Percentiles rank a stretch among this genome's conserved stretches.
Conservation (phyloP, 2,113 vertebrate genomes). For the Sinocyclocheilus grahami region DNA sequence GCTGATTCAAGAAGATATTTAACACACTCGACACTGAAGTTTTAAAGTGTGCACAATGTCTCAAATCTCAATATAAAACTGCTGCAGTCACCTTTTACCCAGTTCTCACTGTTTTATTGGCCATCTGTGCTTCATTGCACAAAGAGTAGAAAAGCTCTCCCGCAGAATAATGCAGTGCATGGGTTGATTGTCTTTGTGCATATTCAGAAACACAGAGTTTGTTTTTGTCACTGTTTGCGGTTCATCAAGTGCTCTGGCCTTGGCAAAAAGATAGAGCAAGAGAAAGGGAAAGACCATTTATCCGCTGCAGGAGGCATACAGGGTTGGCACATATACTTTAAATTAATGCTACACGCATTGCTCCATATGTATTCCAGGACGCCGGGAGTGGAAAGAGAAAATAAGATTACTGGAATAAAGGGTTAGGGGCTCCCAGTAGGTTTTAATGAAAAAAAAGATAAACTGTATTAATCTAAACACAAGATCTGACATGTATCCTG, state of each 20-base stretch:
- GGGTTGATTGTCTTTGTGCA: constrained; percentile 30
- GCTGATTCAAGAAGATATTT: not conserved
- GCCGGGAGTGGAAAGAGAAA: constrained; percentile 1
- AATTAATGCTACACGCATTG: constrained; percentile 11
- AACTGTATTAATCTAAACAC: not conserved
- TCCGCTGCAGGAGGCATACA: constrained; percentile 35
- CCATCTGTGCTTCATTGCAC: constrained; percentile 60
- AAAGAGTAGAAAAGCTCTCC: constrained; percentile 37
- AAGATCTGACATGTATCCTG: not conserved
- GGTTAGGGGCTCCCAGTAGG: not conserved
- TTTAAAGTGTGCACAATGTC: not conserved
- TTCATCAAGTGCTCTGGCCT: constrained; percentile 32
- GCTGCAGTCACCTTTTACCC: constrained; percentile 52
- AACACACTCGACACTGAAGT: not conserved
- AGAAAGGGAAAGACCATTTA: constrained; percentile 2
- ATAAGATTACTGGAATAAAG: constrained; percentile 17
- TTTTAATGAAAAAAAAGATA: not conserved
- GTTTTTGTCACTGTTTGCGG: constrained; percentile 43
- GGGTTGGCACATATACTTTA: constrained; percentile 13
- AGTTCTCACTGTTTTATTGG: constrained; percentile 53
- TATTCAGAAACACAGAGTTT: constrained; percentile 24
- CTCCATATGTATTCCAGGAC: constrained; percentile 1
- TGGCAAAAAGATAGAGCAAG: not conserved
- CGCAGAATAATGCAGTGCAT: constrained; percentile 31
- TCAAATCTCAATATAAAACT: not conserved